Base-by-base conservation (phyloP, 2,888 invertebrate genomes). In the Drosophila yooni region DNA sequence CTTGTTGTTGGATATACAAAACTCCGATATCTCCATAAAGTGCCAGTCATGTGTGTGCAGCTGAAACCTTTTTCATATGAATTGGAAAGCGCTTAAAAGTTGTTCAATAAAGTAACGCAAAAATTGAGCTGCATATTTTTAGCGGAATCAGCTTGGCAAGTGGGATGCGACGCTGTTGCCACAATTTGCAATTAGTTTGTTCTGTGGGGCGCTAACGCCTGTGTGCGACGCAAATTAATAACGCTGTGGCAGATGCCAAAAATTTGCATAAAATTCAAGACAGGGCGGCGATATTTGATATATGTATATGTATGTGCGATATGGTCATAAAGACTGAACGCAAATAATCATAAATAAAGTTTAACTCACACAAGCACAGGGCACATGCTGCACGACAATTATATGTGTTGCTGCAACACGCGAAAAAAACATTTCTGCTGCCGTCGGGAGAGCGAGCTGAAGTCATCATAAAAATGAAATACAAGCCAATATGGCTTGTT, bases 381-480 rank as follows among this genome's bases (percentile, higher is more conserved):
- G 83, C 89, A 90, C 87, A 87, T 87, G 89, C 87, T 90, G 89
- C 76, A 82, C 78, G 87, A 90, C 87, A 87, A 87, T 87, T 87
- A 87, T 90, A 90, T 83, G 89, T 88, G 77, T 88, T 86, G 90
- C 78, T 74, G 89, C 80, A 87, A 90, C 87, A 88, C 82, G 84
- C 78, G 70, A 86, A 90, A 88, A 46, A 46, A 25, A 83, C 75
- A 82, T 83, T 88, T 79, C 78, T 74, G 76, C 40, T 73, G 56
- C 57, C 50, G 25, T 51, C 36, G 54, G 50, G 38, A 57, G 51
- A 40, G 57, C 62, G 63, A 59, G 74, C 72, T 73, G 66, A 82
- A 85, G 89, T 76, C 85, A 76, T 73, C 85, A 88, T 86, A 84
- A 85, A 86, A 89, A 76, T 89, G 82, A 85, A 84, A 88, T 89